Base-by-base conservation (phyloP, 2,797 vertebrate genomes). In the Perodicticus potto region DNA sequence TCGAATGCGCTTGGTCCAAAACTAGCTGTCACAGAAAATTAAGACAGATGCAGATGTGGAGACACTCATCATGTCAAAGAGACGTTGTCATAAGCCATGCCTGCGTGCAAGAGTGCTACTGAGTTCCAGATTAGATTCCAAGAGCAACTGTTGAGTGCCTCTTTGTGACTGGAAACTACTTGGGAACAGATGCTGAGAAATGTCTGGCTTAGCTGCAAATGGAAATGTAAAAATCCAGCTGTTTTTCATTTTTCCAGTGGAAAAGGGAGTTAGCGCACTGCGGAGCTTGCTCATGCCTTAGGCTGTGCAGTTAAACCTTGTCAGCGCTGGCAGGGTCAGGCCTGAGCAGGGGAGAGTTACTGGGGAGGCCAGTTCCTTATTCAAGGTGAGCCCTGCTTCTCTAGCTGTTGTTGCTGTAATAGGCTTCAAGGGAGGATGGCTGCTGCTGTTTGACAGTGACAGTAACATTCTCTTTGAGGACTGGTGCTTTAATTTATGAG, bases 241-340 rank as follows among this genome's bases (percentile, higher is more conserved):
- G 27, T 20, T 90, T 69, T 32, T n/a, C 76, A 93, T 96, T 97
- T 91, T 96, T 89, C 82, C 57, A 12, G 82, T 96, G 40, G 92
- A 95, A 97, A 97, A 92, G 23, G 80, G 77, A 98, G 72, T 97
- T 92, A 96, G 93, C 89, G 89, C 78, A 95, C 97, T 92, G 94
- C 72, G 43, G 14, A 96, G 77, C 83, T 97, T 94, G 61, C 40
- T 78, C 89, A 61, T 43, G 61, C 49, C 49, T 53, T 53, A 97
- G 96, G 87, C 95, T 95, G 89, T 81, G 25, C 80, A 20, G 57
- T 94, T 92, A 96, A 93, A 27, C 59, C 32, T 95, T 27, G 49
- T 89, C 72, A 91, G 98, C 95, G 69, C 93, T 94, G 34, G 23
- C 3, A 17, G 78, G 96, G 95, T 61, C 67, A 45, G 40, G 74